Percentiles rank a stretch among this genome's conserved stretches.
These are phyloP conservation scores for Amphimallon solstitiale DNA, from an alignment of 2,888 invertebrate species.

Conservation along the genomic window DNA sequence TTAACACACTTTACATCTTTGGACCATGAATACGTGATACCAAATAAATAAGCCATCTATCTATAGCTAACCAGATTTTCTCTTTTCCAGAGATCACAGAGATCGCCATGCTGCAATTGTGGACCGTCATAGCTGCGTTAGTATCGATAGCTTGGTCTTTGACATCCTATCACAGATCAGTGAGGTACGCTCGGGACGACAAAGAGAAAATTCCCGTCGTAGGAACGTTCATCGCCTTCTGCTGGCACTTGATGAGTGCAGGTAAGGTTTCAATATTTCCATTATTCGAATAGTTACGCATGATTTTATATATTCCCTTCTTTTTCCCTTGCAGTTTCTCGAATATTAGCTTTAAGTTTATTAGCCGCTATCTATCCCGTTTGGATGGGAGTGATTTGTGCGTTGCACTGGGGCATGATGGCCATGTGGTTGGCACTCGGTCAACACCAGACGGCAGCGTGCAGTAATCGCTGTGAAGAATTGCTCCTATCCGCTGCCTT, in stretches of 20 bases:
- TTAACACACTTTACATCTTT: no score
- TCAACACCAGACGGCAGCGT: conserved; percentile 63
- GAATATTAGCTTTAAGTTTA: conserved; percentile 68
- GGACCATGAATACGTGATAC: no score
- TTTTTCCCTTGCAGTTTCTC: conserved; percentile 60
- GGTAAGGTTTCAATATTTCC: conserved; percentile 55
- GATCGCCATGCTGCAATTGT: conserved; percentile 62
- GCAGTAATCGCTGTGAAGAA: conserved; percentile 63
- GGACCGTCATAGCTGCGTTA: conserved; percentile 66
- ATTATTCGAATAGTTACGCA: background rate
- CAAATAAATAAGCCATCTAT: no score
- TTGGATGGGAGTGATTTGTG: conserved; percentile 65
- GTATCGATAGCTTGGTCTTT: conserved; percentile 71
- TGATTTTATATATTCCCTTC: background rate
- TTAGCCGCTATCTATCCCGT: conserved; percentile 66
- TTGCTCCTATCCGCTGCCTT: conserved; percentile 65
- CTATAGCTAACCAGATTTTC: no score
- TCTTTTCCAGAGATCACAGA: no score
- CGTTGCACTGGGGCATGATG: conserved; percentile 69
- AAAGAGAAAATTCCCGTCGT: conserved; percentile 66
- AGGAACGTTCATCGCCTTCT: conserved; percentile 67
- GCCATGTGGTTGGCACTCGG: conserved; percentile 66
- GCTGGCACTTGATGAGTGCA: conserved; percentile 70
- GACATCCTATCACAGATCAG: conserved; percentile 70
- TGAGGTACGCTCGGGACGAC: conserved; percentile 67